Percentiles rank a stretch among this genome's conserved stretches.
Evolutionary conservation across 2,888 invertebrate species (phyloP).

Genomic region (Epicampocera succincta): DNA sequence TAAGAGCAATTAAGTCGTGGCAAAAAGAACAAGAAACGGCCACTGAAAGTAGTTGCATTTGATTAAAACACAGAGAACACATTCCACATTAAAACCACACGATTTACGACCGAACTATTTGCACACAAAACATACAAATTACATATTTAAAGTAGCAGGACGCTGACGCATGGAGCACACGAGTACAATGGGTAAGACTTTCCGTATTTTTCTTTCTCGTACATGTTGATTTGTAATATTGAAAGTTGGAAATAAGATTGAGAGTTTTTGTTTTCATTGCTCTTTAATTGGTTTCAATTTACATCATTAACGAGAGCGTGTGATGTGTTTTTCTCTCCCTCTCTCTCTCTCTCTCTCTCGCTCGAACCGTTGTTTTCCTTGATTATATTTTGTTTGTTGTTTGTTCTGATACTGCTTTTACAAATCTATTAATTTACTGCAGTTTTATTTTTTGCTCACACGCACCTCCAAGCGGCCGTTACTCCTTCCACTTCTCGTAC

Average conservation of each 20-base stretch:
- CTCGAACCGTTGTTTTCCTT: slow-evolving; percentile 33
- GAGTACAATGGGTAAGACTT: background rate
- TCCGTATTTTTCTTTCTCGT: background rate
- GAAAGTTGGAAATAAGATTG: background rate
- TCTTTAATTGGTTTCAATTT: slow-evolving; percentile 72
- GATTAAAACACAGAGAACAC: slow-evolving; percentile 4
- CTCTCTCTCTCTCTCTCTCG: slow-evolving; percentile 3
- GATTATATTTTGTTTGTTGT: background rate
- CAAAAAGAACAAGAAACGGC: background rate
- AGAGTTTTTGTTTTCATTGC: slow-evolving; percentile 29
- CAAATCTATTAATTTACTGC: slow-evolving; percentile 26
- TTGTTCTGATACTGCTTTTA: background rate
- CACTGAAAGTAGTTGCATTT: background rate
- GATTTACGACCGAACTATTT: background rate
- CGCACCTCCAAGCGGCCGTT: background rate
- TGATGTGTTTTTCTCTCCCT: slow-evolving; percentile 30
- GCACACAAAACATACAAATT: background rate
- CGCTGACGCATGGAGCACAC: too few relatives aligned
- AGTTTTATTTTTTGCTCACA: slow-evolving; percentile 16
- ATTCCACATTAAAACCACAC: slow-evolving; percentile 2
- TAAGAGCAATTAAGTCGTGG: background rate
- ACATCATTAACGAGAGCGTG: slow-evolving; percentile 60
- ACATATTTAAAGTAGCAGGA: background rate
- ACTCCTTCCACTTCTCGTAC: slow-evolving; percentile 7
- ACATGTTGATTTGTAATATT: background rate